Evolutionary conservation across 2,888 invertebrate genomes (phyloP), one percentile per base, ranked within the genome.

Genomic region (Oxycera nigricornis): DNA sequence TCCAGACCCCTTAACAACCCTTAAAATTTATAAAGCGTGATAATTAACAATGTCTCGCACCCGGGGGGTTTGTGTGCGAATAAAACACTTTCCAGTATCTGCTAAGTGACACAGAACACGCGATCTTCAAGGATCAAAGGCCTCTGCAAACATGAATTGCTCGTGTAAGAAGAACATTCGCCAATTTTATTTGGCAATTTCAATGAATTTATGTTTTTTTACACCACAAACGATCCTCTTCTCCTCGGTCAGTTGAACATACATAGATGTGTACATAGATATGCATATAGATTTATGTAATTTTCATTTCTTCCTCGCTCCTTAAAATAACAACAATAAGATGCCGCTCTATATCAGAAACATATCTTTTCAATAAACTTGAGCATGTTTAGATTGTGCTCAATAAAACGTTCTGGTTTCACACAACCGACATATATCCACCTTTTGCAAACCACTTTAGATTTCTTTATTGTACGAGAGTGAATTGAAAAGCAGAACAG

Each of bases 141-240:
- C 11, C 24, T 65, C 24, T 14, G 35, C 17, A 65, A 59, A 24
- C 59, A 65, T 65, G 30, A 65, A 65, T 65, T 35, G 22, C 41
- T 26, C 24, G 35, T n/a, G 20, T 17, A 22, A 11, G 9, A 39
- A 20, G 11, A 20, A 28, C 20, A 31, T 52, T 24, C 4, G 4
- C 20, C 52, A 30, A 55, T 41, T 70, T 70, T 70, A 70, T 70
- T 70, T 70, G 70, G 70, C 70, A 55, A 70, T 70, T 70, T 70
- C 28, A 70, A 70, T 70, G 41, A 55, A 70, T 70, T 70, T 70
- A 52, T 70, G 35, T 70, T 65, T 39, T 26, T 55, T 46, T 46
- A 46, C 46, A 28, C n/a, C n/a, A n/a, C 57, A 26, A 26, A 26
- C 57, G 28, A 57, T 57, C 46, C 2, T 14, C 2, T 11, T 62